phyloP scores from a whole-genome alignment of 2,797 vertebrate species.

The Sebastes aleutianus region DNA sequence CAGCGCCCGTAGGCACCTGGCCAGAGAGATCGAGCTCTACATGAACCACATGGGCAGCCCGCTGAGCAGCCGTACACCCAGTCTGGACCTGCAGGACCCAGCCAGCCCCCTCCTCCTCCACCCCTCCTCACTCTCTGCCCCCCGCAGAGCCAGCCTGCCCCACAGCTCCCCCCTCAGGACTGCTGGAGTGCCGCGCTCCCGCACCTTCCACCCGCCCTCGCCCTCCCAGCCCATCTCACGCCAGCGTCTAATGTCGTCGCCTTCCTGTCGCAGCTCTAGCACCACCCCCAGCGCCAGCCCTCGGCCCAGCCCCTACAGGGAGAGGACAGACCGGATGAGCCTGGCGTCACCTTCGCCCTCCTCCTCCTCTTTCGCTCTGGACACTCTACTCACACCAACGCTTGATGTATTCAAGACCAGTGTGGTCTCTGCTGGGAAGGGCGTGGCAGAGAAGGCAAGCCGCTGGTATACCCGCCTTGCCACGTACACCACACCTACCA shows the following conservation, averaged over 20 bases:
- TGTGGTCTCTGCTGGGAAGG: slow-evolving; percentile 92
- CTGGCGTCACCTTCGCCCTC: slow-evolving; percentile 76
- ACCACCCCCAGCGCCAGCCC: slow-evolving; percentile 78
- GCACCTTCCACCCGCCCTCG: slow-evolving; percentile 83
- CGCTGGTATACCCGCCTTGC: slow-evolving; percentile 92
- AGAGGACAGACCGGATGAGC: slow-evolving; percentile 74
- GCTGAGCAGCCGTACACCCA: slow-evolving; percentile 89
- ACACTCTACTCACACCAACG: slow-evolving; percentile 88
- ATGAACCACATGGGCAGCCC: slow-evolving; percentile 95
- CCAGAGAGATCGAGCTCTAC: slow-evolving; percentile 93
- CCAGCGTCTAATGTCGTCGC: slow-evolving; percentile 88
- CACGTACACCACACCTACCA: slow-evolving; percentile 87
- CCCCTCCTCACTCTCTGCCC: slow-evolving; percentile 59
- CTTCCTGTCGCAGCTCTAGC: slow-evolving; percentile 75
- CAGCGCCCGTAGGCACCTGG: slow-evolving; percentile 81
- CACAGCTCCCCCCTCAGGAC: slow-evolving; percentile 82
- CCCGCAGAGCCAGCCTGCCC: slow-evolving; percentile 78
- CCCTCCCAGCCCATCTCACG: slow-evolving; percentile 81
- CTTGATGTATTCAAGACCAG: slow-evolving; percentile 91
- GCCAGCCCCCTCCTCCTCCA: slow-evolving; percentile 75
- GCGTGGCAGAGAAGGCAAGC: slow-evolving; percentile 94
- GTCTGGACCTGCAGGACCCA: slow-evolving; percentile 84
- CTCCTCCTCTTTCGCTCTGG: slow-evolving; percentile 87
- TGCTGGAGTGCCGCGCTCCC: slow-evolving; percentile 83
- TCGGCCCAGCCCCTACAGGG: slow-evolving; percentile 81